Evolutionary conservation across 1,140 invertebrate species (phyloP).

Genomic region (Dendroctonus valens): DNA sequence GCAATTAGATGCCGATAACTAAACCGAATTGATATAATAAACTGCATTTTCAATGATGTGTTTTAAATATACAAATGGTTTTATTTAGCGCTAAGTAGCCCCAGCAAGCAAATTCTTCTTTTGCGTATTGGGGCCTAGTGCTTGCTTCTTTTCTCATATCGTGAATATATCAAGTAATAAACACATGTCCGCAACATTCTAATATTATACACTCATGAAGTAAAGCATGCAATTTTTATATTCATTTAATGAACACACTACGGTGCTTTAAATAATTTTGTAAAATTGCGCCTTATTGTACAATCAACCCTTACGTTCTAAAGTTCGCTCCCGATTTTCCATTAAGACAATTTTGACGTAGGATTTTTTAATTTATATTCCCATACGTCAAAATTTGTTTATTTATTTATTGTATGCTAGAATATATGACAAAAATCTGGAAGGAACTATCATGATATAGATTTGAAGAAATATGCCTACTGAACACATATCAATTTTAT

Average conservation of each 20-base stretch:
- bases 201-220: constrained; percentile 10
- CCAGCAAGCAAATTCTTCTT: no score
- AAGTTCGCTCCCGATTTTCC: constrained; percentile 10
- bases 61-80: no score
- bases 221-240: constrained; percentile 9
- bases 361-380: constrained; percentile 43
- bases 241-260: constrained; percentile 40
- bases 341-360: constrained; percentile 20
- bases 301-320: constrained; percentile 24
- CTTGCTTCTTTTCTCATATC: not conserved
- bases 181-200: constrained; percentile 23
- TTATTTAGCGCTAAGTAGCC: no score
- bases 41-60: no score
- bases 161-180: constrained; percentile 4
- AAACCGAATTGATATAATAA: no score
- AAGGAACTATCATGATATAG: constrained; percentile 10
- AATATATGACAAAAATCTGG: constrained; percentile 8
- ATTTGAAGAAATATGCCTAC: constrained; percentile 7
- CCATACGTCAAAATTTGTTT: constrained; percentile 28
- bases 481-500: constrained; percentile 10
- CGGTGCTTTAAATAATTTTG: constrained; percentile 39
- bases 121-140: no score
- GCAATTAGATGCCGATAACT: no score
- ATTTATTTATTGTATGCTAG: not conserved
- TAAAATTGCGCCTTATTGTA: constrained; percentile 11